Base-by-base conservation (phyloP, 2,888 invertebrate genomes). In the Trachelus troglodyta region DNA sequence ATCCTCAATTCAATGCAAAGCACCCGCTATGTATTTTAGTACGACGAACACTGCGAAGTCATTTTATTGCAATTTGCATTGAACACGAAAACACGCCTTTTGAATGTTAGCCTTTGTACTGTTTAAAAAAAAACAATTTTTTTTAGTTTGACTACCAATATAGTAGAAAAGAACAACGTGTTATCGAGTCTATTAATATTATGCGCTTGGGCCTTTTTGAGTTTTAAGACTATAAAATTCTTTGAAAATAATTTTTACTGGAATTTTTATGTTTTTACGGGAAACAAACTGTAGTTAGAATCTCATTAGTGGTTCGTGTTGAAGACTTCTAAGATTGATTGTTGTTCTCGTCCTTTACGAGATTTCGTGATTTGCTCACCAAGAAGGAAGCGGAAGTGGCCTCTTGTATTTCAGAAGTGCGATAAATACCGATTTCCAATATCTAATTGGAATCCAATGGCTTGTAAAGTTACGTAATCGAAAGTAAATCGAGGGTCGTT, bases 371-470 rank as follows among this genome's bases (percentile, higher is more conserved):
- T 23, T 56, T 23, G 56, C 56, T 56, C 9, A 2, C 56, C 56
- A 71, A 71, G 34, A 75, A 34, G 69, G 69, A 69, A 69, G 69
- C 77, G 75, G 77, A 75, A 35, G 69, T 71, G 75, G 37, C 75
- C 71, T 69, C 75, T 69, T 75, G 73, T 77, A 75, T 77, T 77
- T 34, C 75, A 75, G 69, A 71, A 75, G 37, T 37, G n/a, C 69
- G 75, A 77, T 77, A 77, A 77, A 77, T 77, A 77, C 74, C 77
- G 75, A 77, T 77, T 77, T 77, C 77, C 77, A 77, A 77, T 77
- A 77, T 77, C 77, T 77, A 77, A 77, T 77, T 77, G 77, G 77
- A 77, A 77, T 77, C 77, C 77, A 77, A 77, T 77, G 77, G 77
- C 69, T 77, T 77, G 77, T 77, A 75, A 77, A 77, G 75, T 77